phyloP scores from a whole-genome alignment of 2,888 invertebrate genomes.

The Strigamia maritima region DNA sequence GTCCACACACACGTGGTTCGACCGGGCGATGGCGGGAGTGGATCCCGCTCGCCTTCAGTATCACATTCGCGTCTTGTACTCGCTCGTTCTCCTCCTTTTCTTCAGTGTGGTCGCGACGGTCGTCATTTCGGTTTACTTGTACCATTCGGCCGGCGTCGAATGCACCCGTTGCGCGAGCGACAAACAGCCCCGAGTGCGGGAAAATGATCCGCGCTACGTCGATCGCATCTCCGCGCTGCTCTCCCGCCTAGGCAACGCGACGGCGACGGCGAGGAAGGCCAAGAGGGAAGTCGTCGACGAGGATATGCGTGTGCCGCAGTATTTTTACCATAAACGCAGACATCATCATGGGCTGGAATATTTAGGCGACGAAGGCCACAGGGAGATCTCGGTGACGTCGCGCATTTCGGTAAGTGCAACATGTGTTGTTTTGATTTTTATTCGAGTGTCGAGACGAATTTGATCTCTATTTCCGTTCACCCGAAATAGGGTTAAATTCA shows the following conservation, averaged over 20 bases:
- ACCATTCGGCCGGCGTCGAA: neutral
- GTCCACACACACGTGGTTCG: slow-evolving; percentile 18
- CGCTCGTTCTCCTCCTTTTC: neutral
- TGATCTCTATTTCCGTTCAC: too few relatives aligned
- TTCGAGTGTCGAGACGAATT: neutral
- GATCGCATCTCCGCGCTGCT: slow-evolving; percentile 1
- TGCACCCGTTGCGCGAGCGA: neutral
- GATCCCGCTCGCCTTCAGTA: neutral
- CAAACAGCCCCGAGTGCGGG: neutral
- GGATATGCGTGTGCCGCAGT: neutral
- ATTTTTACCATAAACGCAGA: neutral
- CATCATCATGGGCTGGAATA: neutral
- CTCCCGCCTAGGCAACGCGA: neutral
- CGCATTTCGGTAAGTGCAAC: slow-evolving; percentile 26
- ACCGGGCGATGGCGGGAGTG: slow-evolving; percentile 2
- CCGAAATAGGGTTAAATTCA: too few relatives aligned
- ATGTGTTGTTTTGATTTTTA: neutral
- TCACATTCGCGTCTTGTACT: slow-evolving; percentile 8
- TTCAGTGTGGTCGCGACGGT: neutral
- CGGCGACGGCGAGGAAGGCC: neutral
- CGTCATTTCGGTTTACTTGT: neutral
- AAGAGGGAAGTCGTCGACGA: neutral
- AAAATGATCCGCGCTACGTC: neutral
- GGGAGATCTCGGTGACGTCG: neutral
- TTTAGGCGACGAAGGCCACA: neutral